These are phyloP conservation scores for Saturnia japonica DNA, from an alignment of 2,888 invertebrate species.

Conservation along the genomic window DNA sequence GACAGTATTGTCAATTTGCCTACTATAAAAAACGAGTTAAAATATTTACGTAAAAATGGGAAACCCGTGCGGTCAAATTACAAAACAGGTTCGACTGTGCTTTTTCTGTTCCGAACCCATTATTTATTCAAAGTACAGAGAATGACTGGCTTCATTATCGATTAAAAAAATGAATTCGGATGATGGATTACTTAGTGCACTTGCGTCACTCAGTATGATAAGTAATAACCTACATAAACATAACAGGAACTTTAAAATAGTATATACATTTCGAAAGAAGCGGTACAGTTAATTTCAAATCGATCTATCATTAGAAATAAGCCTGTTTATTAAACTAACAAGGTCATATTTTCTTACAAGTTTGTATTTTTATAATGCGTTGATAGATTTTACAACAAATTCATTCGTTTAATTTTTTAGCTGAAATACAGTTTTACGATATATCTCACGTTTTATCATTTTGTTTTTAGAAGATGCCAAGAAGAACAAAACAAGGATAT, in stretches of 20 bases:
- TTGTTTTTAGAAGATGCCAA: background rate
- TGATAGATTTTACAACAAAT: background rate
- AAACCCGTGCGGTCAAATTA: no score
- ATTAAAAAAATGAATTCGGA: background rate
- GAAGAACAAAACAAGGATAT: background rate
- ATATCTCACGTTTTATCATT: background rate
- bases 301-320: background rate
- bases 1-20: no score
- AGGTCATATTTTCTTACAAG: background rate
- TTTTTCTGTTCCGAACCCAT: no score
- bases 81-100: background rate
- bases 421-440: background rate
- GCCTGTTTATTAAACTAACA: background rate
- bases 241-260: background rate
- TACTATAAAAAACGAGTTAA: no score
- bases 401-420: background rate
- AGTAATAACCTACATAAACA: background rate
- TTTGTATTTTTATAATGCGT: background rate
- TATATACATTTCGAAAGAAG: background rate
- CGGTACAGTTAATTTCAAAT: background rate
- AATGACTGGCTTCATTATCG: background rate
- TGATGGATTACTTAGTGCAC: background rate
- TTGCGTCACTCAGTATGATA: background rate
- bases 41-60: no score
- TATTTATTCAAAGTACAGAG: background rate